A percentile compares a stretch with the other conserved stretches of the same genome.
Conservation (phyloP, 1,140 invertebrate species). For the Pachyrhynchus sulphureomaculatus region DNA sequence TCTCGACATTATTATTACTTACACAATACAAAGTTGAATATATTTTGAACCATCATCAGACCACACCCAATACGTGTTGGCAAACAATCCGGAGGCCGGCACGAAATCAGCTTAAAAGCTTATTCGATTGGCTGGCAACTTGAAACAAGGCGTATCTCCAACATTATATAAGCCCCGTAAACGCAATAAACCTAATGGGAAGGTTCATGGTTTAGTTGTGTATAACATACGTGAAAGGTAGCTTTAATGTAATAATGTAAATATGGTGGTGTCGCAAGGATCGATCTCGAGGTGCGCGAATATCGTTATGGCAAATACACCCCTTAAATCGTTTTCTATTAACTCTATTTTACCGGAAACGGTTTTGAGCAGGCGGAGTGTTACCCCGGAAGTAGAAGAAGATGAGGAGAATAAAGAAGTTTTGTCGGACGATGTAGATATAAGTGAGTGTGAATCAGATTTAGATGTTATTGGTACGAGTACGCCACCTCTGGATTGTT, state of each 20-base stretch:
- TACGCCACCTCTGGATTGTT: conserved; percentile 68
- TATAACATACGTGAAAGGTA: conserved; percentile 29
- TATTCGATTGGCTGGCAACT: conserved; percentile 33
- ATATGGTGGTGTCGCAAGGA: conserved; percentile 36
- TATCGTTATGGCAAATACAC: conserved; percentile 54
- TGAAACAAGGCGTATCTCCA: conserved; percentile 28
- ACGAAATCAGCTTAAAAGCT: conserved; percentile 15
- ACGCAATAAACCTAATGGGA: conserved; percentile 31
- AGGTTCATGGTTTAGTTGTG: conserved; percentile 25
- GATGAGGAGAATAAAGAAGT: conserved; percentile 24
- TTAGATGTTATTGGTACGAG: conserved; percentile 65
- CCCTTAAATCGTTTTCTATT: conserved; percentile 72
- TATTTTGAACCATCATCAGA: conserved; percentile 24
- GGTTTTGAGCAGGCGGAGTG: conserved; percentile 53
- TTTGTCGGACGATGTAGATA: conserved; percentile 19
- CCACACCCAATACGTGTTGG: conserved; percentile 34
- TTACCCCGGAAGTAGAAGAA: conserved; percentile 43
- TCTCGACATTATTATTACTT: conserved; percentile 16
- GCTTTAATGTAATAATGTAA: conserved; percentile 29
- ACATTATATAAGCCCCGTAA: conserved; percentile 37
- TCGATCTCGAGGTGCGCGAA: conserved; percentile 12
- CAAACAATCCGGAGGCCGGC: conserved; percentile 34
- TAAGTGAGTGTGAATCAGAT: conserved; percentile 71
- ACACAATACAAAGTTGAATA: conserved; percentile 10
- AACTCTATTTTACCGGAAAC: conserved; percentile 70